These are phyloP conservation scores for Anisognathus igniventris DNA, from an alignment of 2,797 vertebrate species.

Conservation along the genomic window DNA sequence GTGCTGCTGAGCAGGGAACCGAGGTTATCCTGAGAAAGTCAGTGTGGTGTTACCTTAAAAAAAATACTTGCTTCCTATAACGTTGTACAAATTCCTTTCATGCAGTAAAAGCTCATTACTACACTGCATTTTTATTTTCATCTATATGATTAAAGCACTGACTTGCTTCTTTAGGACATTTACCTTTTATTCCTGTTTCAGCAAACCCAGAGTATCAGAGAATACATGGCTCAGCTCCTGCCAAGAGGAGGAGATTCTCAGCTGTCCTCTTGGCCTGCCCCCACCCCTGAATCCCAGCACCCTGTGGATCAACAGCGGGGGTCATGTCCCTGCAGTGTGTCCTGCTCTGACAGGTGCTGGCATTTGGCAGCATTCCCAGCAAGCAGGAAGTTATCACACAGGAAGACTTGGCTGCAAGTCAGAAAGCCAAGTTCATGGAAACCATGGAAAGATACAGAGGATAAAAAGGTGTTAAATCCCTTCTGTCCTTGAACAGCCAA, in stretches of 20 bases:
- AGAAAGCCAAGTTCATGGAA: not conserved
- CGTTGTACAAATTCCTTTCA: not conserved
- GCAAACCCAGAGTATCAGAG: not conserved
- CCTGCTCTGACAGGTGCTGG: conserved; percentile 11
- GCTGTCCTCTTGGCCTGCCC: not conserved
- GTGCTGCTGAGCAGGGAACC: not conserved
- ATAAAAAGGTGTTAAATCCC: conserved; percentile 2
- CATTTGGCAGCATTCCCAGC: not conserved
- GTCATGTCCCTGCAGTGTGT: not conserved
- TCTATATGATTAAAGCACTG: not conserved
- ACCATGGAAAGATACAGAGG: not conserved
- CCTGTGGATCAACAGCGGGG: not conserved
- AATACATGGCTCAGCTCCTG: not conserved
- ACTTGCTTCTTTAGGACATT: not conserved
- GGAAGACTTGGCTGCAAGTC: not conserved
- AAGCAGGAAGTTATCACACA: not conserved
- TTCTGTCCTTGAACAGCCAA: not conserved
- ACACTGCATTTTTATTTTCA: not conserved
- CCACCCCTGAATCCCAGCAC: not conserved
- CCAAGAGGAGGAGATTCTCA: not conserved
- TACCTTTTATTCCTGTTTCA: not conserved
- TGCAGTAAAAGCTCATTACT: not conserved
- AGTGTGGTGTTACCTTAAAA: not conserved
- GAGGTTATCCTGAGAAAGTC: not conserved
- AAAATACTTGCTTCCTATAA: not conserved